A percentile compares a stretch with the other conserved stretches of the same genome.
Conservation (phyloP, 2,888 invertebrate genomes). For the Cosmopolites sordidus region DNA sequence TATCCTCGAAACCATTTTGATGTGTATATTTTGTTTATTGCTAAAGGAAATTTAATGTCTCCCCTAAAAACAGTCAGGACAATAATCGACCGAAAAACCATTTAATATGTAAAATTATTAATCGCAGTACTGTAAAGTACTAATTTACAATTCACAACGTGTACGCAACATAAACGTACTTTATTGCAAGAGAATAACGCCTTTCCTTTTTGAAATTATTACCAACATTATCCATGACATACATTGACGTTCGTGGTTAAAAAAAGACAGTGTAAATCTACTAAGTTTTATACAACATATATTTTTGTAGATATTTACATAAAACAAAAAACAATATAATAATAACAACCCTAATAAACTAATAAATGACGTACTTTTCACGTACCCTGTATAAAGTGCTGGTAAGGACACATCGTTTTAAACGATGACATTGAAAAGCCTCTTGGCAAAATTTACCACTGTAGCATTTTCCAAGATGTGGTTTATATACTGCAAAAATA, state of each 20-base stretch:
- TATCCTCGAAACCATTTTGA: no score
- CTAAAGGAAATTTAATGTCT: no score
- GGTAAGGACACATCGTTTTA: neutral
- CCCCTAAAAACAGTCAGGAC: no score
- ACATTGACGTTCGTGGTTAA: no score
- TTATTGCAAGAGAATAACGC: neutral
- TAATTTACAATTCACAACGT: neutral
- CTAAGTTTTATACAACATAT: neutral
- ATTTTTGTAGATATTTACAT: neutral
- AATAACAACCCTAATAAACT: neutral
- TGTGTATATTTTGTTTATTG: no score
- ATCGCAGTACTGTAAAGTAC: neutral
- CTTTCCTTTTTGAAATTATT: neutral
- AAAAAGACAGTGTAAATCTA: neutral
- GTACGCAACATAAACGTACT: neutral
- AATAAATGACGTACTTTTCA: neutral
- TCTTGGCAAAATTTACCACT: conserved; percentile 42
- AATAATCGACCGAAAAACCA: no score
- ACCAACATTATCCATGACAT: neutral
- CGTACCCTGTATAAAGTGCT: neutral
- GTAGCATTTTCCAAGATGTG: conserved; percentile 42
- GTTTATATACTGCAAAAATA: conserved; percentile 42
- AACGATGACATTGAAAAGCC: conserved; percentile 40
- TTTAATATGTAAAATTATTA: no score
- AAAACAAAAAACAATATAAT: neutral